Percentiles rank a stretch among this genome's conserved stretches.
Conservation (phyloP, 1,140 invertebrate genomes). For the Drosophila micromelanica region DNA sequence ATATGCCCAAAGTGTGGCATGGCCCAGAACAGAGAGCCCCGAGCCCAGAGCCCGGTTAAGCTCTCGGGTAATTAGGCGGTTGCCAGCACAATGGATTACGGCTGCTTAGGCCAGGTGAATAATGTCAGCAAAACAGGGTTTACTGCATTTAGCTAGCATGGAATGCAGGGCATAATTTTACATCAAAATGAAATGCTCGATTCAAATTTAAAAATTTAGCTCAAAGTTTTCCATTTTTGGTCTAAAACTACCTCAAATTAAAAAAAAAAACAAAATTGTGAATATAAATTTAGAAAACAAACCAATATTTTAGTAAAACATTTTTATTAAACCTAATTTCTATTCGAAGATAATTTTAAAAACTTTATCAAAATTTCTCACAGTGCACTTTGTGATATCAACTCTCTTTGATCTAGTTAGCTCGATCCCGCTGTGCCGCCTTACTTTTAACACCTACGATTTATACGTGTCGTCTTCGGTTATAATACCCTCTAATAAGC, state of each 20-base stretch:
- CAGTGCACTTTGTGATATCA: background rate
- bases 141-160: too few species aligned
- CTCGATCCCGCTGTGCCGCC: constrained; percentile 17
- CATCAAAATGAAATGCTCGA: too few species aligned
- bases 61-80: constrained; percentile 31
- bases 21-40: too few species aligned
- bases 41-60: constrained; percentile 6
- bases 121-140: constrained; percentile 4
- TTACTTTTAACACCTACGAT: constrained; percentile 59
- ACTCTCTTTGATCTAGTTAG: background rate
- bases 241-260: background rate
- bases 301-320: background rate
- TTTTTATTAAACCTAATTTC: background rate
- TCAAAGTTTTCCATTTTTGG: background rate
- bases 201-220: background rate
- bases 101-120: constrained; percentile 4
- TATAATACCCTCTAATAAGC: constrained; percentile 7
- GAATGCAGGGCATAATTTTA: too few species aligned
- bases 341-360: too few species aligned
- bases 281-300: too few species aligned
- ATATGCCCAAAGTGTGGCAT: constrained; percentile 22
- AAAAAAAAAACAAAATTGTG: too few species aligned
- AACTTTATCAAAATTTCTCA: background rate
- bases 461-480: constrained; percentile 30
- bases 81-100: constrained; percentile 16